phyloP scores from a whole-genome alignment of 2,888 invertebrate genomes.

The Amphimallon solstitiale region DNA sequence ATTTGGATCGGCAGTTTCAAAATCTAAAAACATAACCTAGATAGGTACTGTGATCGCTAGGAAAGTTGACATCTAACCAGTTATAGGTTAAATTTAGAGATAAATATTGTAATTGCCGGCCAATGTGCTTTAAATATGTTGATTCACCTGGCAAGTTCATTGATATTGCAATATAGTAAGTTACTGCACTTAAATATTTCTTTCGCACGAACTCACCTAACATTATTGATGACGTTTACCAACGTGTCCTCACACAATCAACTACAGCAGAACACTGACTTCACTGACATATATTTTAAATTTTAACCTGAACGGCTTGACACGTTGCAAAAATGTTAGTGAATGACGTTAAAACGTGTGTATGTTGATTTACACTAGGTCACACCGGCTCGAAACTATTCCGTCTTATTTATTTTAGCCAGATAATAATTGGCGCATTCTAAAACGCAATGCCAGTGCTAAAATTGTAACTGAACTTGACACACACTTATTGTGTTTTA shows the following conservation, averaged over 20 bases:
- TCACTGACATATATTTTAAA: too few relatives aligned
- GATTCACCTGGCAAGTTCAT: neutral
- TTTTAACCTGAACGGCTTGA: neutral
- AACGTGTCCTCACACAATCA: slow-evolving; percentile 9
- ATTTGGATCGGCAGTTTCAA: slow-evolving; percentile 28
- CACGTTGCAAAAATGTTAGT: slow-evolving; percentile 7
- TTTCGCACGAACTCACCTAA: slow-evolving; percentile 4
- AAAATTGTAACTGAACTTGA: too few relatives aligned
- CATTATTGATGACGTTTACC: slow-evolving; percentile 17
- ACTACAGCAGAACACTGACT: slow-evolving; percentile 23
- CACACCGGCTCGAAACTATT: neutral
- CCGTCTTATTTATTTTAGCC: neutral
- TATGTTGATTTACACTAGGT: neutral
- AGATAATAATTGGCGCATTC: too few relatives aligned
- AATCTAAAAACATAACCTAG: slow-evolving; percentile 34
- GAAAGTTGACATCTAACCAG: neutral
- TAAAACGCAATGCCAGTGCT: too few relatives aligned
- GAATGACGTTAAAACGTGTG: neutral
- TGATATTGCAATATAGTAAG: neutral
- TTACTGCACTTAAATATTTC: neutral
- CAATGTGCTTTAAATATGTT: neutral
- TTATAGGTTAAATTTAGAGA: neutral
- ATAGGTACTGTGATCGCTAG: neutral
- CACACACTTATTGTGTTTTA: too few relatives aligned
- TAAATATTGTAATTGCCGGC: neutral